Evolutionary conservation across 2,888 invertebrate species (phyloP), one percentile per base, ranked within the genome.

Genomic region (Tuberolachnus salignus): DNA sequence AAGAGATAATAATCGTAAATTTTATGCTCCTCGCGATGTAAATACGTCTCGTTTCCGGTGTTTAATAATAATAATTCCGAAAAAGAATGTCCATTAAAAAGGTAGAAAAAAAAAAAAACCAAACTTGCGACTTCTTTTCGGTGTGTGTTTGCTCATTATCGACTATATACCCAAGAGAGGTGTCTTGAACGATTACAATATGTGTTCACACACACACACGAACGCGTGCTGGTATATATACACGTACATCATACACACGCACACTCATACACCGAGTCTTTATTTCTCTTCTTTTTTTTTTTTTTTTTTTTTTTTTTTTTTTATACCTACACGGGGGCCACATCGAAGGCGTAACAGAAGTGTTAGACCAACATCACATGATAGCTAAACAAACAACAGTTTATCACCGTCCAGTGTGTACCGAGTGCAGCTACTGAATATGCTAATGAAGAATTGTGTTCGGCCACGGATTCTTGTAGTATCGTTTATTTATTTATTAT

Each of bases 391-490:
- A 78, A 78, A 78, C 75, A 78, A 67, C 75, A 67, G 75, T 67
- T 78, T 66, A 78, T 78, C 75, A 78, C 75, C 67, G 49, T 78
- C 57, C 57, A 16, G 61, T 34, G 74, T 66, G 63, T 57, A 59
- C 75, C 57, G 49, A 78, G 75, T 78, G 75, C 34, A 34, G 34
- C 75, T 78, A 78, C 75, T 78, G 75, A 78, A 78, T 78, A 78
- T 78, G 75, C 75, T 78, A 78, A 78, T 78, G 67, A 78, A 78
- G 75, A 78, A 78, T 78, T 78, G 75, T 78, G 75, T 78, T 66
- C 57, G 46, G 66, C 42, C 26, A 67, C 75, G 21, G 67, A 78
- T 78, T 59, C 67, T 59, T 67, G 67, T 66, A 49, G 57, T 57
- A 55, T 67, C 44, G 66, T 66, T 66, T 66, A 75, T 75, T 75